These are phyloP conservation scores for Phyllotis vaccarum DNA, from an alignment of 2,797 vertebrate genomes.

Conservation along the genomic window DNA sequence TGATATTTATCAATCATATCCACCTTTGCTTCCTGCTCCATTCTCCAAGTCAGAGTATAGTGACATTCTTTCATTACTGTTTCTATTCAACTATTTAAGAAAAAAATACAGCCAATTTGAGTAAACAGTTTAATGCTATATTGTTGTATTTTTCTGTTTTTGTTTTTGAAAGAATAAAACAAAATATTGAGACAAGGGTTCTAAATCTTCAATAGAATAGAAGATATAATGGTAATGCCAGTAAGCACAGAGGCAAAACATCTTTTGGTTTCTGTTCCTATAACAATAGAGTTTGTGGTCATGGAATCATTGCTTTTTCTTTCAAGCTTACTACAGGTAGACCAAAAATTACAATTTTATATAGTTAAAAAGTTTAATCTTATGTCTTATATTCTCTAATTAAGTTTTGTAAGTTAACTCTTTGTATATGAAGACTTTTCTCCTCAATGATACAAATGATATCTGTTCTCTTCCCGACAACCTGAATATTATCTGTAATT, in stretches of 20 bases:
- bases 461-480: fast-evolving
- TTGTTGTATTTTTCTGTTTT: not conserved
- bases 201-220: not conserved
- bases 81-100: not conserved
- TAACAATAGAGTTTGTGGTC: not conserved
- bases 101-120: not conserved
- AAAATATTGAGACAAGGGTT: not conserved
- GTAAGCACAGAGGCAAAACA: not conserved
- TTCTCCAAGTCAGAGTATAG: not conserved
- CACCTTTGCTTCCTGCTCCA: not conserved
- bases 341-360: not conserved
- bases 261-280: not conserved
- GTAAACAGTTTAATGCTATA: not conserved
- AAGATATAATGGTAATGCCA: not conserved
- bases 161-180: not conserved
- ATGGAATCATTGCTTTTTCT: not conserved
- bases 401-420: not conserved
- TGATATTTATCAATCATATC: not conserved
- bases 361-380: not conserved
- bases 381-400: not conserved
- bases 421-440: not conserved
- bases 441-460: not conserved
- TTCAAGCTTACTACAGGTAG: not conserved
- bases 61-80: not conserved
- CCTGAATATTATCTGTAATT: not conserved